A percentile compares a stretch with the other conserved stretches of the same genome.
phyloP scores from a whole-genome alignment of 2,113 vertebrate genomes.

The Orycteropus afer region DNA sequence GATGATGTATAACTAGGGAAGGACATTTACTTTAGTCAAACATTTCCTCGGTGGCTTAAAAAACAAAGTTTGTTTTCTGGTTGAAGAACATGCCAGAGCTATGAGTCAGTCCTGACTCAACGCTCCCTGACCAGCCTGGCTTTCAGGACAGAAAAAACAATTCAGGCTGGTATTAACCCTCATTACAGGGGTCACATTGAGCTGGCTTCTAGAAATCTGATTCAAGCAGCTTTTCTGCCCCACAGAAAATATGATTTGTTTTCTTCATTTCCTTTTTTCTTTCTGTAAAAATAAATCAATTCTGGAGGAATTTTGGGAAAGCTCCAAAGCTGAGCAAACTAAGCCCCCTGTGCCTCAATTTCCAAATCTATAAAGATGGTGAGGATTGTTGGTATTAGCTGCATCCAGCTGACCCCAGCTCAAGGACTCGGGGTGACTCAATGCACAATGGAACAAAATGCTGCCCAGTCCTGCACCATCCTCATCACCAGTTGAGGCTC shows the following conservation, averaged over 20 bases:
- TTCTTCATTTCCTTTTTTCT: neutral
- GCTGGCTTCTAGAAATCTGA: neutral
- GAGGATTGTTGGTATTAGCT: neutral
- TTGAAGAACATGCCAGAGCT: neutral
- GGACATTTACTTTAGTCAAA: neutral
- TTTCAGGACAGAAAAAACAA: neutral
- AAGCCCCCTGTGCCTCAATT: neutral
- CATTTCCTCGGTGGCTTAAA: neutral
- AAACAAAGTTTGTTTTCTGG: conserved; percentile 46
- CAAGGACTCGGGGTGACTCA: neutral
- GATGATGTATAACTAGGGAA: neutral
- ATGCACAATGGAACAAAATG: neutral
- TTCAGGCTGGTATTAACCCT: neutral
- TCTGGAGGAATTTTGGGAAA: neutral
- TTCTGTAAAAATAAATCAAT: neutral
- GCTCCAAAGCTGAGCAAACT: neutral
- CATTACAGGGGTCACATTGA: neutral
- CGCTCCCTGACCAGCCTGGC: neutral
- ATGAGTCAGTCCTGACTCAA: conserved; percentile 60
- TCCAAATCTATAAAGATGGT: neutral
- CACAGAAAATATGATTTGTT: neutral
- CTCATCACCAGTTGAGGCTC: neutral
- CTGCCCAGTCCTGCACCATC: neutral
- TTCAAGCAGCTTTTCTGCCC: neutral
- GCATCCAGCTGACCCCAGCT: neutral